A percentile compares a stretch with the other conserved stretches of the same genome.
Evolutionary conservation across 2,888 invertebrate species (phyloP).

Genomic region (Cataglyphis cursor): DNA sequence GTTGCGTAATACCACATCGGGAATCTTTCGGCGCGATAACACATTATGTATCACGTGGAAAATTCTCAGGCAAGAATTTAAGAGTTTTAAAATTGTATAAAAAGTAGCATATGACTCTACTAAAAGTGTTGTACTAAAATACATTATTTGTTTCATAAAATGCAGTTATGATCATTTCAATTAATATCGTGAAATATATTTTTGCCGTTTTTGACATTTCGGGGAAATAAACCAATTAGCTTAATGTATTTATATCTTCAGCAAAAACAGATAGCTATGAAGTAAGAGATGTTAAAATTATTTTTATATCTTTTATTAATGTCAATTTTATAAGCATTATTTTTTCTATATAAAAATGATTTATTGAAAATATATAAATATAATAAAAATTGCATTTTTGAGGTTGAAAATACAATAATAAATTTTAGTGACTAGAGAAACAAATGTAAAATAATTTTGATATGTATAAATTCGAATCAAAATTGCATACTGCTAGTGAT

Average conservation of each 20-base stretch:
- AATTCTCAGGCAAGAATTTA: not conserved
- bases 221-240: not conserved
- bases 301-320: conserved; percentile 1
- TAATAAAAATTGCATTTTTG: not conserved
- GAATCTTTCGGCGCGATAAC: not conserved
- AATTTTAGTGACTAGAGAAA: not conserved
- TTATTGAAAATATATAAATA: not conserved
- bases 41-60: not conserved
- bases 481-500: not conserved
- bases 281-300: not conserved
- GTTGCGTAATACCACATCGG: not conserved
- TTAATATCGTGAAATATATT: not conserved
- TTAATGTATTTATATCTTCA: not conserved
- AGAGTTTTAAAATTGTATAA: not conserved
- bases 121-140: not conserved
- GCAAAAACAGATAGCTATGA: not conserved
- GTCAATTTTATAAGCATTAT: not conserved
- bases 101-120: not conserved
- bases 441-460: conserved; percentile 9
- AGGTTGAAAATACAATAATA: not conserved
- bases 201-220: not conserved
- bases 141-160: not conserved
- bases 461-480: not conserved
- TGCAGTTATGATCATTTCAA: not conserved
- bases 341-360: not conserved